phyloP scores from a whole-genome alignment of 2,113 vertebrate species.

The Mesoclemmys tuberculata region DNA sequence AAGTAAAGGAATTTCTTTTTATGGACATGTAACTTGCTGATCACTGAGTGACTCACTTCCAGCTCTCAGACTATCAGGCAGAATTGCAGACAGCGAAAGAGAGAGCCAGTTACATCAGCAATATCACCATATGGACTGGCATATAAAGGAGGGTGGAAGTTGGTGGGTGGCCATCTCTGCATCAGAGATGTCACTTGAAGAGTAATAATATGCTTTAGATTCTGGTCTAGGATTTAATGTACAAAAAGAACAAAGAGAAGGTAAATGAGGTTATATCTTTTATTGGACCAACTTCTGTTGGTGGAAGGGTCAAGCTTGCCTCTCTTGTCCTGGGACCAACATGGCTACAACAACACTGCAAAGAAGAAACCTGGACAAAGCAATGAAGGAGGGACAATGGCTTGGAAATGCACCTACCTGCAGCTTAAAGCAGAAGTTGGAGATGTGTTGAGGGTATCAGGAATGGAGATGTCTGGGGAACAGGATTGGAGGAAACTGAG shows the following conservation, averaged over 20 bases:
- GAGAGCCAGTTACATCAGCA: not conserved
- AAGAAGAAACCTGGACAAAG: not conserved
- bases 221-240: too few species aligned
- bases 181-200: too few species aligned
- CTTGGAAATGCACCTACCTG: not conserved
- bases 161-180: too few species aligned
- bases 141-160: not conserved
- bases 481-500: too few species aligned
- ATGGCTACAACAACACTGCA: not conserved
- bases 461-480: too few species aligned
- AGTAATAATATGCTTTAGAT: too few species aligned
- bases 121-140: not conserved
- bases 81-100: not conserved
- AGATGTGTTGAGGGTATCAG: not conserved
- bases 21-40: not conserved
- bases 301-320: not conserved
- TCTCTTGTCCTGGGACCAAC: not conserved
- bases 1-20: not conserved
- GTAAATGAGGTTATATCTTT: not conserved
- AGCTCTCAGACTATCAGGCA: not conserved
- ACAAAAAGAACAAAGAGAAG: not conserved
- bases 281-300: not conserved
- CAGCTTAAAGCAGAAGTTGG: not conserved
- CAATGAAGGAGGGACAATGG: not conserved
- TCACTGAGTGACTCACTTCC: not conserved